phyloP scores from a whole-genome alignment of 2,888 invertebrate species.

The Dorcus parallelipipedus region DNA sequence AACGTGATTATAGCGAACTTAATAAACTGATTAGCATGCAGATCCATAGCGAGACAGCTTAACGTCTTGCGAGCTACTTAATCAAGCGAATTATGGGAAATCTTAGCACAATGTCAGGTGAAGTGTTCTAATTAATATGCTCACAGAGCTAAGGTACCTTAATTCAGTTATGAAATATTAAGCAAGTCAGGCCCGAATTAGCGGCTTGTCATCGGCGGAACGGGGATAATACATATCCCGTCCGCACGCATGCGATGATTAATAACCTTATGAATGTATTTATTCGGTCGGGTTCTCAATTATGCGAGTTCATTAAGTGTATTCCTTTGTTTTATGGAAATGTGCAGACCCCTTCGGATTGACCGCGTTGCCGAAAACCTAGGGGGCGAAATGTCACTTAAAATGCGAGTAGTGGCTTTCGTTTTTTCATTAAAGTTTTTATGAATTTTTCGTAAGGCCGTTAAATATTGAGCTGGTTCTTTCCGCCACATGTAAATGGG shows the following conservation, averaged over 20 bases:
- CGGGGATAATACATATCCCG: conserved; percentile 33
- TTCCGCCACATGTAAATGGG: not conserved
- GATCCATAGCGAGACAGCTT: conserved; percentile 36
- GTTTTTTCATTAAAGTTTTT: conserved; percentile 11
- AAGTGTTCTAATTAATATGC: conserved; percentile 43
- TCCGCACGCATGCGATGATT: conserved; percentile 34
- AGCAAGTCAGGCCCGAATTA: conserved; percentile 39
- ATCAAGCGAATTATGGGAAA: conserved; percentile 44
- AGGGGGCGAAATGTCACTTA: conserved; percentile 24
- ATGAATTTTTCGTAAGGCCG: no score
- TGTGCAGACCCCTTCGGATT: conserved; percentile 16
- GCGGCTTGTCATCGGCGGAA: conserved; percentile 39
- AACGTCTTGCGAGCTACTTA: conserved; percentile 39
- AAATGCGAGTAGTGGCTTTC: conserved; percentile 17
- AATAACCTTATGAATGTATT: conserved; percentile 40
- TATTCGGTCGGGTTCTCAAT: conserved; percentile 33
- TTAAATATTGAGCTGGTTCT: no score
- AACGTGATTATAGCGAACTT: conserved; percentile 39
- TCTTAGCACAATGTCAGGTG: conserved; percentile 45
- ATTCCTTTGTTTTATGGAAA: conserved; percentile 40
- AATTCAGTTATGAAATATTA: conserved; percentile 47
- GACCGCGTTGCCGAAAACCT: conserved; percentile 14
- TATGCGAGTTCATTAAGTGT: conserved; percentile 35
- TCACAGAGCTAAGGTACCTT: conserved; percentile 39
- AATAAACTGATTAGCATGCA: conserved; percentile 45